phyloP scores from a whole-genome alignment of 2,113 vertebrate species.

The Heloderma charlesbogerti region DNA sequence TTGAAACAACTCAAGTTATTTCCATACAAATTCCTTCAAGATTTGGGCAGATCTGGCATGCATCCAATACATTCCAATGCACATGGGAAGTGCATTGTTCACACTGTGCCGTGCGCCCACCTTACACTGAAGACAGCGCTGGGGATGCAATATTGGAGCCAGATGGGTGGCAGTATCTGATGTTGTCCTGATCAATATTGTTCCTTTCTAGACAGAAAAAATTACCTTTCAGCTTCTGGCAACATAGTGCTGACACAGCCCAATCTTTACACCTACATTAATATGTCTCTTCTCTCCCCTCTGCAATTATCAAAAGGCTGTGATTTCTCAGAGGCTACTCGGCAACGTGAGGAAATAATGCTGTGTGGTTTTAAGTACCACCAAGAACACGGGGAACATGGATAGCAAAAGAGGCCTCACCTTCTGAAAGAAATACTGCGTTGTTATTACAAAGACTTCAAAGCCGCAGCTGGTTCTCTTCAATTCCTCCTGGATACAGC shows the following conservation, averaged over 20 bases:
- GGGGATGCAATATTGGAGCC: neutral
- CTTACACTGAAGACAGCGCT: neutral
- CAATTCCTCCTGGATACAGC: conserved; percentile 80
- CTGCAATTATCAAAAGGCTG: neutral
- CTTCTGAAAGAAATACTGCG: conserved; percentile 91
- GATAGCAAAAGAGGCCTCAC: conserved; percentile 71
- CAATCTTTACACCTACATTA: neutral
- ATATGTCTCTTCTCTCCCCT: neutral
- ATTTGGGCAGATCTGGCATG: neutral
- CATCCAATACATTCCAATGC: no score
- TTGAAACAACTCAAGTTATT: neutral
- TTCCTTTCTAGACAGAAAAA: neutral
- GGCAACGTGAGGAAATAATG: neutral
- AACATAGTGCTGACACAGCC: neutral
- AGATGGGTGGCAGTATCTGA: neutral
- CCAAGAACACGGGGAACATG: fast-evolving
- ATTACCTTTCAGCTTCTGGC: neutral
- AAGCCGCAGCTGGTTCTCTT: conserved; percentile 82
- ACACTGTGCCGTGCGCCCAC: neutral
- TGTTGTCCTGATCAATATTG: neutral
- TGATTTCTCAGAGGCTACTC: neutral
- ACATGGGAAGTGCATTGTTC: neutral
- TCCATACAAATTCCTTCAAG: neutral
- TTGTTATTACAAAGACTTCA: conserved; percentile 88
- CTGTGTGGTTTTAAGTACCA: neutral